Conservation (phyloP, 1,140 invertebrate species). For the Sogatella furcifera region DNA sequence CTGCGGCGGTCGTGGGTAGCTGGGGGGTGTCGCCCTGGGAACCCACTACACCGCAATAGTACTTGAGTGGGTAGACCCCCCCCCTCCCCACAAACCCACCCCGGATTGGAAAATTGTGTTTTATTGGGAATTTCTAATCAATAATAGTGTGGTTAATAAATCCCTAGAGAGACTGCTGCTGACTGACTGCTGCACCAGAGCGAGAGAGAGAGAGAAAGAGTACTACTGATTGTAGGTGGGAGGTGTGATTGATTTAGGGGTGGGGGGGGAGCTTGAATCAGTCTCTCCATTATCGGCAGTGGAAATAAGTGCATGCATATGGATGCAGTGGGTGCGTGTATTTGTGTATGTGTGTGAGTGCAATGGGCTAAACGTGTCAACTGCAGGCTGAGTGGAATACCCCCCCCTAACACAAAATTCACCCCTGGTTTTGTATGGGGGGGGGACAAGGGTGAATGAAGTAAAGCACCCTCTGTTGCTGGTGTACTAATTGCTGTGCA, state of each 20-base stretch:
- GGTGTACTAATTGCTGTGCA: too few species aligned
- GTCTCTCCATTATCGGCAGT: background rate
- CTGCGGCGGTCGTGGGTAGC: too few species aligned
- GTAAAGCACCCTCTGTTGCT: too few species aligned
- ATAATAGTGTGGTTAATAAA: background rate
- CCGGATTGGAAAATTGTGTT: background rate
- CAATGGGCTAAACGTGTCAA: background rate
- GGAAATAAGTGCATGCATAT: background rate
- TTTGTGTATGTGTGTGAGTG: background rate
- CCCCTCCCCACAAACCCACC: too few species aligned
- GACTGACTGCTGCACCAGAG: background rate
- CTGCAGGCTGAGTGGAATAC: background rate
- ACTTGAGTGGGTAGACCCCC: too few species aligned
- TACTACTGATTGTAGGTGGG: too few species aligned
- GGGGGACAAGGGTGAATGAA: too few species aligned
- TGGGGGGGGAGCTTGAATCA: background rate
- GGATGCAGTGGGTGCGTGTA: background rate
- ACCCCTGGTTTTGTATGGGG: too few species aligned
- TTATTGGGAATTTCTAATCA: slow-evolving; percentile 3
- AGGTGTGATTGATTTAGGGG: too few species aligned
- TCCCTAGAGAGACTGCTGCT: background rate
- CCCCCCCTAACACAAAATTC: too few species aligned
- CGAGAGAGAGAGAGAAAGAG: background rate
- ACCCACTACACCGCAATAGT: too few species aligned
- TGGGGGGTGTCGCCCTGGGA: too few species aligned